These are phyloP conservation scores for Rotaria magnacalcarata DNA, from an alignment of 2,888 invertebrate species.

Conservation along the genomic window DNA sequence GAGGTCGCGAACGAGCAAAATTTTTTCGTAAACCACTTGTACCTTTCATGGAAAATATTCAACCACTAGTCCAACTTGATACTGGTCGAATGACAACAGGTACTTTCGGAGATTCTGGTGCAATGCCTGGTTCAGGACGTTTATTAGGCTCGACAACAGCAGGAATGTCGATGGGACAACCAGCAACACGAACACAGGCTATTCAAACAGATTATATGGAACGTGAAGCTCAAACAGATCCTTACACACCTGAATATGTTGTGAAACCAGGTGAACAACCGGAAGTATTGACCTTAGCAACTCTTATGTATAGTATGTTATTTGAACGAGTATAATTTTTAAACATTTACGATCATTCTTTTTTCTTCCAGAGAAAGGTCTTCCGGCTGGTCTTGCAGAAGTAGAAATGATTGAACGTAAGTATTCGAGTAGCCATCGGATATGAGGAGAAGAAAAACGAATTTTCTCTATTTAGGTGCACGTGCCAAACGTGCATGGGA, in stretches of 20 bases:
- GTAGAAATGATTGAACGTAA: constrained; percentile 67
- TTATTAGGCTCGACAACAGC: not conserved
- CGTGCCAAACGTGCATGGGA: constrained; percentile 68
- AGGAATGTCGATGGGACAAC: not conserved
- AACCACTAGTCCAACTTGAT: constrained; percentile 57
- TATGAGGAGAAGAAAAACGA: not conserved
- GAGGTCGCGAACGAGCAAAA: constrained; percentile 41
- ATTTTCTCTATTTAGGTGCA: constrained; percentile 53
- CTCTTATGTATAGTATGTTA: constrained; percentile 65
- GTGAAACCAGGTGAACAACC: constrained; percentile 62
- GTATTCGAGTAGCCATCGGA: not conserved
- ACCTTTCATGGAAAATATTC: constrained; percentile 51
- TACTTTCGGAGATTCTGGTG: not conserved
- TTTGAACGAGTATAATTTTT: too few species aligned
- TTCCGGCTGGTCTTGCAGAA: constrained; percentile 67
- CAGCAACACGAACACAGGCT: constrained; percentile 59
- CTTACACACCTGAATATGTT: constrained; percentile 70
- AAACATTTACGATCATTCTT: too few species aligned
- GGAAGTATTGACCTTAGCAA: constrained; percentile 68
- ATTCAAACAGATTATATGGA: constrained; percentile 73
- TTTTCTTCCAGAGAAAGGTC: constrained; percentile 54
- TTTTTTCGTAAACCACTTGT: constrained; percentile 41
- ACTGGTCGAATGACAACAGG: constrained; percentile 51
- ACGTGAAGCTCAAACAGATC: constrained; percentile 72
- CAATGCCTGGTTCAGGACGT: not conserved